Evolutionary conservation across 2,113 vertebrate species (phyloP), one percentile per base, ranked within the genome.

Genomic region (Sapayoa aenigma): DNA sequence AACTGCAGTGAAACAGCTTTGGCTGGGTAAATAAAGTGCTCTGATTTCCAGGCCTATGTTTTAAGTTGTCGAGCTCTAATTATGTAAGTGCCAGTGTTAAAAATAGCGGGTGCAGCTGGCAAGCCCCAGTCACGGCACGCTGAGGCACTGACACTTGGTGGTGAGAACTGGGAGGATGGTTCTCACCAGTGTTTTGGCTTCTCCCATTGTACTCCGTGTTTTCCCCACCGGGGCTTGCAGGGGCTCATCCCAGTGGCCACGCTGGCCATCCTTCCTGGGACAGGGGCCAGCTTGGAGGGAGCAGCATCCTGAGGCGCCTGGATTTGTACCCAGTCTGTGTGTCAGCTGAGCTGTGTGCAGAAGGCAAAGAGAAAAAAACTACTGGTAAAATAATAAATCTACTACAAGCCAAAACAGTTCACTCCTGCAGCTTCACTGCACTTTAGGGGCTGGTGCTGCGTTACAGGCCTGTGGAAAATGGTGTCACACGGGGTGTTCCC

Each of bases 181-280:
- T 80, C 59, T 63, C 23, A 0, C 6, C 6, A 2, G 18, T 12
- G 11, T 58, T 47, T 35, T 44, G 59, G 52, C 37, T 52, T 76
- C 28, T 80, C 13, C 47, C 30, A 66, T 33, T 0, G 0, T 9
- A 6, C 16, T 44, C 44, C 2, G 1, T 0, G 11, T 35, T 50
- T 28, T 58, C 7, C 10, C 82, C 73, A 25, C 50, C 37, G 6
- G 6, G 39, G 44, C 22, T 41, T 13, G 22, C 9, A 13, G 35
- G 33, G 31, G 27, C 49, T 31, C 21, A 50, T 41, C 49, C 65
- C 59, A 3, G 4, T 27, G 35, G 37, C 53, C 41, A 9, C 39
- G 49, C n/a, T 56, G 41, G 20, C 7, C 6, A 1, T 41, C 42
- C 58, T 87, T 52, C 5, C n/a, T 9, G 6, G 30, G 66, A 44